phyloP scores from a whole-genome alignment of 2,797 vertebrate species.

The Periophthalmus magnuspinnatus region DNA sequence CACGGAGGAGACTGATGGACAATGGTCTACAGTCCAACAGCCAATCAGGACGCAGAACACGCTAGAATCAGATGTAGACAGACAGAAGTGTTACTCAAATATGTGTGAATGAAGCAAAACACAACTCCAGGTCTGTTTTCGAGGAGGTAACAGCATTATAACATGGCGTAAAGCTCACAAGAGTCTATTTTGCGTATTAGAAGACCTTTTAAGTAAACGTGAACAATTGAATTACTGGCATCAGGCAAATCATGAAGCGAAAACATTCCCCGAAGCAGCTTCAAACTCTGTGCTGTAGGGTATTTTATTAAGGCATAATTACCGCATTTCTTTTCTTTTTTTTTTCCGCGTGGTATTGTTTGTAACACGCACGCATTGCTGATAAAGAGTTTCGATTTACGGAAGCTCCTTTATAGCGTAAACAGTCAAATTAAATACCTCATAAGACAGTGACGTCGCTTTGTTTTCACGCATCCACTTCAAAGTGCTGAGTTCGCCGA shows the following conservation, averaged over 20 bases:
- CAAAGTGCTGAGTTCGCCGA: slow-evolving; percentile 43
- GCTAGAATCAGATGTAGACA: too few species aligned
- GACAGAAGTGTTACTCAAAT: too few species aligned
- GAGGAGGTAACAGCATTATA: too few species aligned
- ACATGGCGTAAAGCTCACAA: too few species aligned
- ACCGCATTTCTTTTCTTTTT: slow-evolving; percentile 13
- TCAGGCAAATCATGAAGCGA: neutral
- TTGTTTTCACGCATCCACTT: slow-evolving; percentile 49
- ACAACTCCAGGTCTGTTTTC: too few species aligned
- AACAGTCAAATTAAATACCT: slow-evolving; percentile 29
- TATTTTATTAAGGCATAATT: slow-evolving; percentile 8
- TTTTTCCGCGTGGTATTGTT: slow-evolving; percentile 5
- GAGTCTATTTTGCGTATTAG: too few species aligned
- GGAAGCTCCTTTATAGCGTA: slow-evolving; percentile 26
- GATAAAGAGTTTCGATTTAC: slow-evolving; percentile 15
- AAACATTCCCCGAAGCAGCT: neutral
- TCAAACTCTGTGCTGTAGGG: neutral
- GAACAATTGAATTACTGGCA: neutral
- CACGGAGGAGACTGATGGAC: too few species aligned
- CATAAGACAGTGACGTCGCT: slow-evolving; percentile 34
- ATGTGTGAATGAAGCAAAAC: too few species aligned
- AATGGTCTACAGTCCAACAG: too few species aligned
- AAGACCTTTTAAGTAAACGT: too few species aligned
- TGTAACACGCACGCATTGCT: slow-evolving; percentile 20
- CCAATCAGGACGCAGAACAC: too few species aligned